A percentile compares a stretch with the other conserved stretches of the same genome.
These are phyloP conservation scores for Percopsis transmontana DNA, from an alignment of 2,113 vertebrate genomes.

Conservation along the genomic window DNA sequence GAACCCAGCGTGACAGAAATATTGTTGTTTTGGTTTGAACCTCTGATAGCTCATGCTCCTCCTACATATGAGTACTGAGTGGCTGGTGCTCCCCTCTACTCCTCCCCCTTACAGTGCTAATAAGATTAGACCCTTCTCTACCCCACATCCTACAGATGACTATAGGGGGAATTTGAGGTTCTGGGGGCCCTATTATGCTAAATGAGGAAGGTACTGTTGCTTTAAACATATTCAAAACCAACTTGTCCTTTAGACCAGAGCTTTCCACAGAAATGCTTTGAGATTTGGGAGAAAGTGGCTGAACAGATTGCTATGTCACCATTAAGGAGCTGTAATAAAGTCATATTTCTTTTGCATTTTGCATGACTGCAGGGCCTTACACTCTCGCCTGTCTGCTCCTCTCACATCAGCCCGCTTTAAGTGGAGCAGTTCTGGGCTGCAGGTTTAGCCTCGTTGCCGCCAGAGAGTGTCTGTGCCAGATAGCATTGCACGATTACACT, in stretches of 20 bases:
- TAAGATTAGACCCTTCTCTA: too few relatives aligned
- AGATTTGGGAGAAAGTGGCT: constrained; percentile 69
- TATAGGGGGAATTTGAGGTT: too few relatives aligned
- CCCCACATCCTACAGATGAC: too few relatives aligned
- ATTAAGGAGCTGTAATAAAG: constrained; percentile 78
- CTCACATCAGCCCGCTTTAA: constrained; percentile 88
- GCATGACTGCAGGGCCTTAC: constrained; percentile 87
- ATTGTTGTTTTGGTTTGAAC: too few relatives aligned
- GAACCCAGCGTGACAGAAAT: too few relatives aligned
- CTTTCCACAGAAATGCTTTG: constrained; percentile 50
- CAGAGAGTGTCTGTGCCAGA: constrained; percentile 71
- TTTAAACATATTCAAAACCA: neutral
- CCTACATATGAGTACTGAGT: too few relatives aligned
- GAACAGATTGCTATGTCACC: constrained; percentile 83
- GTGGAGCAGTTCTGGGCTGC: constrained; percentile 85
- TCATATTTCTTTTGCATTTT: constrained; percentile 89
- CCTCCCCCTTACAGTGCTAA: too few relatives aligned
- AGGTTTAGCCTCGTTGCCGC: constrained; percentile 82
- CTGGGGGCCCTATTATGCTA: too few relatives aligned
- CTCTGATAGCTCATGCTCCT: too few relatives aligned
- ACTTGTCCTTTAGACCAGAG: constrained; percentile 25
- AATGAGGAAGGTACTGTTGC: too few relatives aligned
- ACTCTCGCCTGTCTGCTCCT: constrained; percentile 91
- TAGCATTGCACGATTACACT: constrained; percentile 65
- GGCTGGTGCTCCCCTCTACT: too few relatives aligned